These are phyloP conservation scores for Xanthorhoe designata DNA, from an alignment of 2,888 invertebrate genomes.

Conservation along the genomic window DNA sequence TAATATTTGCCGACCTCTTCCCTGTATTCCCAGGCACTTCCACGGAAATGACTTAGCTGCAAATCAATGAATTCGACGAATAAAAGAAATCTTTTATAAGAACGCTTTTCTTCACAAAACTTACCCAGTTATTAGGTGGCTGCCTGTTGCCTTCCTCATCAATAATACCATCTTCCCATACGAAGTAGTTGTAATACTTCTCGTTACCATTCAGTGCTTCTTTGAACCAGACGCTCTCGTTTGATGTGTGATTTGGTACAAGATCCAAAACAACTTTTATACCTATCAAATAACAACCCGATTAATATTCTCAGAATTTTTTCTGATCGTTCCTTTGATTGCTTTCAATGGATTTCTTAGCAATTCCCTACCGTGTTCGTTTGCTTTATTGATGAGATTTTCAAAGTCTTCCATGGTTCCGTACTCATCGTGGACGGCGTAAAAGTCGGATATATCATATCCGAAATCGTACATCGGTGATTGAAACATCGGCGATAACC, in stretches of 20 bases:
- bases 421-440: constrained; percentile 88
- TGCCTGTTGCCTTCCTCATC: constrained; percentile 73
- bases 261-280: constrained; percentile 87
- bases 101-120: constrained; percentile 23
- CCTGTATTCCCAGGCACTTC: constrained; percentile 91
- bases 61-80: constrained; percentile 39
- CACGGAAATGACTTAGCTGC: constrained; percentile 85
- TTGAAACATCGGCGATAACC: constrained; percentile 90
- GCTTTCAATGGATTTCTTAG: background rate
- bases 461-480: constrained; percentile 93
- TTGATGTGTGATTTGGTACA: constrained; percentile 91
- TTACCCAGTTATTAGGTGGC: constrained; percentile 92
- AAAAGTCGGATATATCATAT: constrained; percentile 91
- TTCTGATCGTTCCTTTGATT: background rate
- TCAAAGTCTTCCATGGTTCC: constrained; percentile 91
- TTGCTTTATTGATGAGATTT: constrained; percentile 79
- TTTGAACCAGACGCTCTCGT: constrained; percentile 94
- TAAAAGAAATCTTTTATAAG: background rate
- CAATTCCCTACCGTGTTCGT: constrained; percentile 69
- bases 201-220: constrained; percentile 87
- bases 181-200: constrained; percentile 89
- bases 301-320: constrained; percentile 18
- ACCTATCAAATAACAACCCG: constrained; percentile 54
- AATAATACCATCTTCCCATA: constrained; percentile 88
- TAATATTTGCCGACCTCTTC: constrained; percentile 88